phyloP scores from a whole-genome alignment of 2,888 invertebrate genomes.

The Leucophenga maculata region DNA sequence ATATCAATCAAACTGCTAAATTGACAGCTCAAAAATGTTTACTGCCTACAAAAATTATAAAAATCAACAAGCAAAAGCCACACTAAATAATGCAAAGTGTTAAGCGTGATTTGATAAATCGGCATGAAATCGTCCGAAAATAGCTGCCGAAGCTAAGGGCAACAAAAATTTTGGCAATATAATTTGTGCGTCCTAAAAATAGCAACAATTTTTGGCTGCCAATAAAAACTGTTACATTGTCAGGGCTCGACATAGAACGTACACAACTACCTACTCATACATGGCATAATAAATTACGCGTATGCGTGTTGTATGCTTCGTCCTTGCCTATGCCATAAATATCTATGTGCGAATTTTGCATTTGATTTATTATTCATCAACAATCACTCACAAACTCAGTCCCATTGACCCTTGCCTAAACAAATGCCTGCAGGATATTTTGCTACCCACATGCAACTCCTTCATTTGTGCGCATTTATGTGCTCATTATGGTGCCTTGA shows the following conservation, averaged over 20 bases:
- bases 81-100: not conserved
- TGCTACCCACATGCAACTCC: not conserved
- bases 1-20: too few species aligned
- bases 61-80: not conserved
- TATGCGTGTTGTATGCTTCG: not conserved
- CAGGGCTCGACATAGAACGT: too few species aligned
- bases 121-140: too few species aligned
- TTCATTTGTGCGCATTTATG: not conserved
- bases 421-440: not conserved
- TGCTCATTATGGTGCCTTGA: not conserved
- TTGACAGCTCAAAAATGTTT: too few species aligned
- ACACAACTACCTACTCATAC: too few species aligned
- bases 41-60: not conserved
- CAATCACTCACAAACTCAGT: conserved; percentile 4
- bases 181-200: not conserved
- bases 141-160: too few species aligned
- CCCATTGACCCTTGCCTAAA: not conserved
- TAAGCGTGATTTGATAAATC: not conserved
- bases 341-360: not conserved
- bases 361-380: conserved; percentile 15
- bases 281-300: not conserved
- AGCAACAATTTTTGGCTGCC: not conserved
- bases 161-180: not conserved
- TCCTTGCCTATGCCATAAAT: not conserved
- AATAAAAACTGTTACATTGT: not conserved